These are phyloP conservation scores for Drosophila paranaensis DNA, from an alignment of 2,888 invertebrate genomes.

Conservation along the genomic window DNA sequence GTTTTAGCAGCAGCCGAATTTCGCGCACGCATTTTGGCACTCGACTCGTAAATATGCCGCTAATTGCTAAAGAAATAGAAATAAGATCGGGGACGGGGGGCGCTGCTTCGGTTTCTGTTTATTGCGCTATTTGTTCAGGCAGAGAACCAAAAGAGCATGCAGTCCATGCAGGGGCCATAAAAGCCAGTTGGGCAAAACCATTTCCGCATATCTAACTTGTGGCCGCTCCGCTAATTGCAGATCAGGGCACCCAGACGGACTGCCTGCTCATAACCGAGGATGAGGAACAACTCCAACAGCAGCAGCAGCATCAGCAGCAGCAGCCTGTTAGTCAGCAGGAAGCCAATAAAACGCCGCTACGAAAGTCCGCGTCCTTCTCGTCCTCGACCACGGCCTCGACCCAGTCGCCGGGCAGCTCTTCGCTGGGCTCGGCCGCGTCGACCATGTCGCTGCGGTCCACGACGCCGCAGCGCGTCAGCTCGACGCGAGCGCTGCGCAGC, in stretches of 20 bases:
- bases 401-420: constrained; percentile 68
- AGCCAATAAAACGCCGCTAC: constrained; percentile 58
- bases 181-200: constrained; percentile 21
- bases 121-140: constrained; percentile 8
- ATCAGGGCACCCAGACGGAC: constrained; percentile 82
- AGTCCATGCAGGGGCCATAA: constrained; percentile 14
- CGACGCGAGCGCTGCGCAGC: constrained; percentile 77
- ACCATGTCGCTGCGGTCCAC: constrained; percentile 77
- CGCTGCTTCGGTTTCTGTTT: constrained; percentile 7
- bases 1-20: constrained; percentile 48
- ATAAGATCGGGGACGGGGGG: background rate
- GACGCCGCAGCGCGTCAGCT: constrained; percentile 51
- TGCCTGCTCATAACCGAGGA: constrained; percentile 77
- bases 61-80: constrained; percentile 57
- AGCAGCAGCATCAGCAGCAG: background rate
- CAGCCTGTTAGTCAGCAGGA: constrained; percentile 17
- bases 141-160: constrained; percentile 18
- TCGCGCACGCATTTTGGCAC: constrained; percentile 54
- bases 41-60: constrained; percentile 56
- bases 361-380: constrained; percentile 80
- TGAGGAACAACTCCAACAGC: constrained; percentile 22
- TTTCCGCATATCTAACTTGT: constrained; percentile 42
- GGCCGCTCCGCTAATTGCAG: constrained; percentile 43
- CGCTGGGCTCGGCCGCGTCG: constrained; percentile 77
- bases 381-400: constrained; percentile 66